Conservation (phyloP, 2,888 invertebrate genomes). For the Pachycephus smyrnensis region DNA sequence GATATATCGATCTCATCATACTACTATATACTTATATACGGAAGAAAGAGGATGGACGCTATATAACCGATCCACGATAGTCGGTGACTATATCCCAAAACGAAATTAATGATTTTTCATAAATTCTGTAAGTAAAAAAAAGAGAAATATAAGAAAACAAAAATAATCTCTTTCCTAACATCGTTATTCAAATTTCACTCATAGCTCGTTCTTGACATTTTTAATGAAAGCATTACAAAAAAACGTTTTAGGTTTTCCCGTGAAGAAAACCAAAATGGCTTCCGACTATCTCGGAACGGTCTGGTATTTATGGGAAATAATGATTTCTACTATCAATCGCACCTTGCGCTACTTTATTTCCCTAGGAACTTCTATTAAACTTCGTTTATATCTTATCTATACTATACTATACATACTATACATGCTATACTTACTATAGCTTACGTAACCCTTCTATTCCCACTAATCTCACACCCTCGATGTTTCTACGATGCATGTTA, state of each 20-base stretch:
- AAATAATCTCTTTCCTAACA: neutral
- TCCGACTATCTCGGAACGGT: neutral
- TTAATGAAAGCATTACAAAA: neutral
- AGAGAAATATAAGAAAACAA: neutral
- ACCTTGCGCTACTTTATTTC: neutral
- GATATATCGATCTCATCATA: neutral
- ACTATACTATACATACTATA: slow-evolving; percentile 14
- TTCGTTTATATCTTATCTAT: neutral
- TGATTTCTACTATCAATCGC: neutral
- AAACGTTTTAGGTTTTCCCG: neutral
- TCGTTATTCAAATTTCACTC: neutral
- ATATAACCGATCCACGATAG: neutral
- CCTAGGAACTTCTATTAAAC: neutral
- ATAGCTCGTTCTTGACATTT: neutral
- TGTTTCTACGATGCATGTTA: slow-evolving; percentile 52
- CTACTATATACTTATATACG: slow-evolving; percentile 5
- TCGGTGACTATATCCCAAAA: neutral
- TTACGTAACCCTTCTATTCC: slow-evolving; percentile 29
- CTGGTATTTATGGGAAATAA: slow-evolving; percentile 1
- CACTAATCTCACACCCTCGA: slow-evolving; percentile 48
- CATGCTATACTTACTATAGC: slow-evolving; percentile 1
- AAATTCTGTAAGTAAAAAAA: neutral
- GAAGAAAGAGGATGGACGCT: neutral
- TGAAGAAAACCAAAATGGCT: neutral
- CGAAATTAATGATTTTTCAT: neutral